Conservation (phyloP, 2,113 vertebrate species). For the Sphaerodactylus townsendi region DNA sequence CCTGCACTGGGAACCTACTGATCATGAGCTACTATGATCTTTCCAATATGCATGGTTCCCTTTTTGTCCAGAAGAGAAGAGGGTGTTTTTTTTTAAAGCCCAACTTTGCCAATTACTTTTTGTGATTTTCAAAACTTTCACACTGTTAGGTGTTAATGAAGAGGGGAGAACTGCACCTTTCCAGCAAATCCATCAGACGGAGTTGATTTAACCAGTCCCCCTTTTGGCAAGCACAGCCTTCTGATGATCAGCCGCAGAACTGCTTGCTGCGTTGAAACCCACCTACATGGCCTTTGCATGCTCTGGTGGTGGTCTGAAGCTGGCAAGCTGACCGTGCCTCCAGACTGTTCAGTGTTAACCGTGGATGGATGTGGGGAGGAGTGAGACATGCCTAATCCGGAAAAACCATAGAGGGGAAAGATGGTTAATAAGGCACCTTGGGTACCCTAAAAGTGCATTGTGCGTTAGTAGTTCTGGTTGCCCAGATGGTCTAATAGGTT, state of each 20-base stretch:
- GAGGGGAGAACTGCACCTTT: constrained; percentile 60
- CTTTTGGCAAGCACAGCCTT: constrained; percentile 40
- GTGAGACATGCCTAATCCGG: constrained; percentile 56
- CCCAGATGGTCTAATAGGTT: constrained; percentile 68
- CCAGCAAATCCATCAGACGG: constrained; percentile 44
- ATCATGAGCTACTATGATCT: too few species aligned
- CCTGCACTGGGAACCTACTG: too few species aligned
- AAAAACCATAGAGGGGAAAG: constrained; percentile 47
- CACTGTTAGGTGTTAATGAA: constrained; percentile 38
- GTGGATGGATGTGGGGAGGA: constrained; percentile 37
- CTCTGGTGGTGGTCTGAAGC: constrained; percentile 40
- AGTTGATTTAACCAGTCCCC: constrained; percentile 39
- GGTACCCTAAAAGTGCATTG: constrained; percentile 52
- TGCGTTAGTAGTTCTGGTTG: constrained; percentile 64
- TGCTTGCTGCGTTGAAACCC: constrained; percentile 27
- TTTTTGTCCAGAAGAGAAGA: too few species aligned
- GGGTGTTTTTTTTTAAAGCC: background rate
- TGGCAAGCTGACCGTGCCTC: constrained; percentile 50
- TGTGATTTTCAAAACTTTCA: constrained; percentile 57
- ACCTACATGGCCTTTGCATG: constrained; percentile 8
- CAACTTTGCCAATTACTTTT: constrained; percentile 51
- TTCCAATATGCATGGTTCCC: too few species aligned
- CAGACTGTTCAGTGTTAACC: constrained; percentile 47
- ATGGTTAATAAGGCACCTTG: constrained; percentile 47
- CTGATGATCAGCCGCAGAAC: background rate